These are phyloP conservation scores for Pectinophora gossypiella DNA, from an alignment of 1,140 invertebrate genomes.

Conservation along the genomic window DNA sequence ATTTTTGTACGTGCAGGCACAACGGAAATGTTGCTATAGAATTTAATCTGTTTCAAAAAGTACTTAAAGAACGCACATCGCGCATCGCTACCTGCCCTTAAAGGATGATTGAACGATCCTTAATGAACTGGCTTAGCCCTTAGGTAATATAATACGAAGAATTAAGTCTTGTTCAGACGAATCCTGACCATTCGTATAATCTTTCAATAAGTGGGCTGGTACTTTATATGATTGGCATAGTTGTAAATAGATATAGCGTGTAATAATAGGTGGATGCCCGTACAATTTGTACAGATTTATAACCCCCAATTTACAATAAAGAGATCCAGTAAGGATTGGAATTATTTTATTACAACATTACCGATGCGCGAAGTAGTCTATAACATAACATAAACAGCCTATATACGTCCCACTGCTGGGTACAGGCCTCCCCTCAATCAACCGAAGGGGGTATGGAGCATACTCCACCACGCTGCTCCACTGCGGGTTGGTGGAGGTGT, in stretches of 20 bases:
- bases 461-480: too few species aligned
- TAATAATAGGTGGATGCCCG: too few species aligned
- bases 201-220: conserved; percentile 22
- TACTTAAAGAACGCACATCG: too few species aligned
- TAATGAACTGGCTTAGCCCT: conserved; percentile 60
- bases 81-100: conserved; percentile 39
- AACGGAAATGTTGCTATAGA: too few species aligned
- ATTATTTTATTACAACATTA: background rate
- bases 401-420: too few species aligned
- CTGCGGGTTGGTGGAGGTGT: too few species aligned
- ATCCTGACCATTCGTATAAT: conserved; percentile 32
- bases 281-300: background rate
- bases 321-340: background rate
- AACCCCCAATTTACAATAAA: background rate
- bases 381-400: too few species aligned
- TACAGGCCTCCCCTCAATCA: too few species aligned
- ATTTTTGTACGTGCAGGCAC: too few species aligned
- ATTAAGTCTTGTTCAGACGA: conserved; percentile 48
- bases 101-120: conserved; percentile 59
- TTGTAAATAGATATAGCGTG: conserved; percentile 25
- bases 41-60: too few species aligned
- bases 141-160: conserved; percentile 54
- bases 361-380: too few species aligned
- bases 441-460: too few species aligned
- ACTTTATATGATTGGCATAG: conserved; percentile 25